Evolutionary conservation across 2,797 vertebrate genomes (phyloP).

Genomic region (Danionella dracula): DNA sequence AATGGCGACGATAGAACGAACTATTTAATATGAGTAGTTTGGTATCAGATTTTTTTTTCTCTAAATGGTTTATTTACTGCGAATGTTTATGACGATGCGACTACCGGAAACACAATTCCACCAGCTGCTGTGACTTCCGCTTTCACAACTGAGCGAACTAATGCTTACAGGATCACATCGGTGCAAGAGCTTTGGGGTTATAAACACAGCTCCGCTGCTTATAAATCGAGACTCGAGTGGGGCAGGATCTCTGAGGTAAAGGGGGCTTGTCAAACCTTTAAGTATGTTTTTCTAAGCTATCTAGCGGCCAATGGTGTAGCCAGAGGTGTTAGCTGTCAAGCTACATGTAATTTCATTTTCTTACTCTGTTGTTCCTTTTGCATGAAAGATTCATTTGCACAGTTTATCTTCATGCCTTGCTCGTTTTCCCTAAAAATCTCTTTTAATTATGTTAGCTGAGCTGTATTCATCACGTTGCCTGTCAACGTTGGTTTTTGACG

Average conservation of each 20-base stretch:
- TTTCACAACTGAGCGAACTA: background rate
- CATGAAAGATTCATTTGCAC: background rate
- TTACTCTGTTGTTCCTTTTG: slow-evolving; percentile 27
- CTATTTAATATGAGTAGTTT: too few relatives aligned
- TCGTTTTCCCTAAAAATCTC: too few relatives aligned
- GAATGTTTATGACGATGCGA: background rate
- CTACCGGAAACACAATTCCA: background rate
- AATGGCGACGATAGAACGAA: too few relatives aligned
- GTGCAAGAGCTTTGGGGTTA: background rate
- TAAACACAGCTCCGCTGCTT: background rate
- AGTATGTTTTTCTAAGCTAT: background rate
- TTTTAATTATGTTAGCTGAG: too few relatives aligned
- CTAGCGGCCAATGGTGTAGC: background rate
- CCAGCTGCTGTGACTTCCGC: slow-evolving; percentile 21
- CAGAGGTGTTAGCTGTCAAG: slow-evolving; percentile 7
- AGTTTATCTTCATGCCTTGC: too few relatives aligned
- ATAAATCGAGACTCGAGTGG: background rate
- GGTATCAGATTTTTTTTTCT: too few relatives aligned
- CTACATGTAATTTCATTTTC: slow-evolving; percentile 23
- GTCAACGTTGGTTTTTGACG: too few relatives aligned
- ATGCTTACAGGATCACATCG: background rate
- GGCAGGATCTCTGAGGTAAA: background rate
- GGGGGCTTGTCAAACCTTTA: background rate
- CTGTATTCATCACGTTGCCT: too few relatives aligned
- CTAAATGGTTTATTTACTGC: too few relatives aligned